Evolutionary conservation across 2,888 invertebrate species (phyloP), one percentile per base, ranked within the genome.

Genomic region (Cerastis rubricosa): DNA sequence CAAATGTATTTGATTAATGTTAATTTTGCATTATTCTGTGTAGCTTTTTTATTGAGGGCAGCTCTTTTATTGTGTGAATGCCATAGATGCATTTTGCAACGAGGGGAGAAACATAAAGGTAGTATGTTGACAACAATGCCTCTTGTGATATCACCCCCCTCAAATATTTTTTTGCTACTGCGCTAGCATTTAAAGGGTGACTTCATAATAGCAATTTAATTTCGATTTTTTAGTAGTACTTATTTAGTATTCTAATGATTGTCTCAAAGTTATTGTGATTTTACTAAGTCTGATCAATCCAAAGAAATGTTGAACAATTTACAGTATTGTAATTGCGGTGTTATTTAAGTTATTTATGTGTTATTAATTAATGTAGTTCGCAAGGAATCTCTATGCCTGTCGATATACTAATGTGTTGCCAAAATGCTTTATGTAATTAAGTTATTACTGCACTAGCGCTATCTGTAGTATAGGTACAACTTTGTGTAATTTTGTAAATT

Each of bases 401-500:
- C 76, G 75, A 87, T 81, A 71, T 86, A 84, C 81, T 87, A 85
- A 81, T 88, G 80, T 92, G 90, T 93, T 92, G 93, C 93, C 93
- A 91, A 89, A 91, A 91, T 85, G 91, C 91, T 92, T 91, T 86
- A 81, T 88, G 83, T 90, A 82, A 76, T 85, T 90, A 88, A 90
- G 87, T 91, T 90, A 90, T 91, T 88, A 88, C 86, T 90, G 91
- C 93, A 93, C 91, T 88, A 81, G 84, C 90, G 88, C 87, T 90
- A 88, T 82, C 45, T 78, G 85, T 89, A 88, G 90, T 86, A 74
- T 79, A 80, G 78, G 83, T 87, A 87, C 84, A 90, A 89, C 83
- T 90, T 92, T 90, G 91, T 90, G 92, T 93, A 90, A 91, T 94
- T 94, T 95, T 94, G 93, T 94, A 95, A 93, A 93, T 93, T 93